Evolutionary conservation across 2,888 invertebrate species (phyloP).

Genomic region (Tachina fera): DNA sequence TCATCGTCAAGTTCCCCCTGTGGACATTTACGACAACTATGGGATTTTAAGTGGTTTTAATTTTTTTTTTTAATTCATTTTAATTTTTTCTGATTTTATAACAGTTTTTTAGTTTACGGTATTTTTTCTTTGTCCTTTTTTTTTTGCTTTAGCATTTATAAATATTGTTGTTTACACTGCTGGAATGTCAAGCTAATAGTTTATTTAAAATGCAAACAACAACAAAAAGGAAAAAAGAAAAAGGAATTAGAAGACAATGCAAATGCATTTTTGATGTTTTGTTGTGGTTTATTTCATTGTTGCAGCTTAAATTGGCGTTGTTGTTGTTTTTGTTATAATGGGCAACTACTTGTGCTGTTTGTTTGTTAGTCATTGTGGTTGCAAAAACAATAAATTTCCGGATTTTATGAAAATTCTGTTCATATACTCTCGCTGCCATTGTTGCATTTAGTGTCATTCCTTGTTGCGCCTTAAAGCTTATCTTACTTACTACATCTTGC

Average conservation of each 20-base stretch:
- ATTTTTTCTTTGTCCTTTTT: neutral
- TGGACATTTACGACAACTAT: constrained; percentile 20
- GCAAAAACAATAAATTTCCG: constrained; percentile 69
- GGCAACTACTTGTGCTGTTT: constrained; percentile 39
- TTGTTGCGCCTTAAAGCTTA: constrained; percentile 64
- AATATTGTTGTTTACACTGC: constrained; percentile 67
- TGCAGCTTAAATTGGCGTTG: constrained; percentile 22
- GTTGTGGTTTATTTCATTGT: constrained; percentile 58
- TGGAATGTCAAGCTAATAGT: constrained; percentile 67
- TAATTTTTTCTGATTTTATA: constrained; percentile 37
- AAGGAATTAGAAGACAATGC: constrained; percentile 56
- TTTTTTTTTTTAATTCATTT: constrained; percentile 12
- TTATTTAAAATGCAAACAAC: constrained; percentile 65
- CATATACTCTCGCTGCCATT: constrained; percentile 43
- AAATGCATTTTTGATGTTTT: constrained; percentile 72
- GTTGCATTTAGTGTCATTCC: constrained; percentile 59
- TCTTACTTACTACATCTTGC: constrained; percentile 29
- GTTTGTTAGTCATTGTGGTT: constrained; percentile 70
- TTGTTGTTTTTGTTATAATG: neutral
- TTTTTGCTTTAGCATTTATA: constrained; percentile 25
- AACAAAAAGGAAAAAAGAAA: constrained; percentile 34
- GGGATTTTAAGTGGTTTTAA: constrained; percentile 18
- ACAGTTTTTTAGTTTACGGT: constrained; percentile 1
- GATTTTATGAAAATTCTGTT: constrained; percentile 65
- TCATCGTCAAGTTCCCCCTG: neutral